Conservation (phyloP, 2,888 invertebrate species). For the Lysandra bellargus region DNA sequence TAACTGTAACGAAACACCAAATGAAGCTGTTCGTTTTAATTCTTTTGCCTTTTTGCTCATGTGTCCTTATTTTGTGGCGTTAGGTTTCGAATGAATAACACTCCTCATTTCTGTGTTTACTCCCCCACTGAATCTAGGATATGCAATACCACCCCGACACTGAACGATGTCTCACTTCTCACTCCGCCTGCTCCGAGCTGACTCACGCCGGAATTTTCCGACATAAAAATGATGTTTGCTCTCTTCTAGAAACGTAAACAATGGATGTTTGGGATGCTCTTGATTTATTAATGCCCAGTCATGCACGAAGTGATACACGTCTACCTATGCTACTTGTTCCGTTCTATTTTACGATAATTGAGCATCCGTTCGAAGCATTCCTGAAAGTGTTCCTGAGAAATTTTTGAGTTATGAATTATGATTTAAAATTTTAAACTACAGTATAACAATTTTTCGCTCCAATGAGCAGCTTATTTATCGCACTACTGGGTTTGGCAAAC, state of each 20-base stretch:
- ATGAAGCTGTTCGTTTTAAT: slow-evolving; percentile 21
- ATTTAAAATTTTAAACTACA: not conserved
- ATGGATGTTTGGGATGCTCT: slow-evolving; percentile 43
- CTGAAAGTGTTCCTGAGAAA: not conserved
- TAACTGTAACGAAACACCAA: slow-evolving; percentile 29
- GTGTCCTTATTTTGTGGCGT: slow-evolving; percentile 23
- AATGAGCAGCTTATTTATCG: slow-evolving; percentile 10
- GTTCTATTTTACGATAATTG: not conserved
- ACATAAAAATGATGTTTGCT: slow-evolving; percentile 43
- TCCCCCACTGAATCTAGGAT: slow-evolving; percentile 20
- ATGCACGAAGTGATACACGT: slow-evolving; percentile 33
- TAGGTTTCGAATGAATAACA: slow-evolving; percentile 14
- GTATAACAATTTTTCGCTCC: not conserved
- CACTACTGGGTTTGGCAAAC: not conserved
- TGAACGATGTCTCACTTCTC: slow-evolving; percentile 23
- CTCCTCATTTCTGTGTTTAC: slow-evolving; percentile 15
- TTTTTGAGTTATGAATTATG: not conserved
- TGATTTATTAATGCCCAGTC: slow-evolving; percentile 50
- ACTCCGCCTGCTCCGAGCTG: slow-evolving; percentile 44
- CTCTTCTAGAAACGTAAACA: slow-evolving; percentile 34
- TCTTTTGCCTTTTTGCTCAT: slow-evolving; percentile 19
- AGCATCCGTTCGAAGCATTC: not conserved
- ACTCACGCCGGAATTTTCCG: slow-evolving; percentile 46
- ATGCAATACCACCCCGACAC: slow-evolving; percentile 28
- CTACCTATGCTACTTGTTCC: slow-evolving; percentile 9